A percentile compares a stretch with the other conserved stretches of the same genome.
Evolutionary conservation across 2,113 vertebrate genomes (phyloP).

Genomic region (Miniopterus natalensis): DNA sequence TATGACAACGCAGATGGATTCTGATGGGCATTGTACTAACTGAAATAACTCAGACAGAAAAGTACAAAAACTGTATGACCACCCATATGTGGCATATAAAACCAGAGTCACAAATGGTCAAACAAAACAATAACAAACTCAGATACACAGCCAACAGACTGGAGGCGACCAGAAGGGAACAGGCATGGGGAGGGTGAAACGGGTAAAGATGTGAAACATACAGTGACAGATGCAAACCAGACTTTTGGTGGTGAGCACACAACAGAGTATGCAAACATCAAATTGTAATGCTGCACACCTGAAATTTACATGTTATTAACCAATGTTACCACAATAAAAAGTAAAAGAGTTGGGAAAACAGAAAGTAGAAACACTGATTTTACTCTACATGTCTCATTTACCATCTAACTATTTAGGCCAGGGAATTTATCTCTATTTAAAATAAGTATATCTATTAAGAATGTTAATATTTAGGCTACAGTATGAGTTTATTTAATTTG

Average conservation of each 20-base stretch:
- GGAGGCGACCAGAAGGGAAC: neutral
- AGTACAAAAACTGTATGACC: neutral
- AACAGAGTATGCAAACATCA: neutral
- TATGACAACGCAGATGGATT: neutral
- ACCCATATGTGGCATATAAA: neutral
- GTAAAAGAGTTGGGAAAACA: neutral
- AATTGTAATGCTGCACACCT: neutral
- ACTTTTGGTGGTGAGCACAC: neutral
- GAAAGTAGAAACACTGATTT: conserved; percentile 34
- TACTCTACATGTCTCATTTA: conserved; percentile 25
- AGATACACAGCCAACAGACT: neutral
- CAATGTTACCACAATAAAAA: neutral
- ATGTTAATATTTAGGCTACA: neutral
- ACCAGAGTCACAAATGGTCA: neutral
- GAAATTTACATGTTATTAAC: neutral
- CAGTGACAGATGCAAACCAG: neutral
- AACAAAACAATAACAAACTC: neutral
- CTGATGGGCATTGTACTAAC: neutral
- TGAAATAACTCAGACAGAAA: neutral
- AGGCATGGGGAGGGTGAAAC: neutral
- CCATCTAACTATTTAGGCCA: conserved; percentile 14
- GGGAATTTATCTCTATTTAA: conserved; percentile 52
- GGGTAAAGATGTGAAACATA: neutral
- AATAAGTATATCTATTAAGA: neutral
- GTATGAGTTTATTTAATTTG: conserved; percentile 1